Evolutionary conservation across 2,797 vertebrate species (phyloP), one percentile per base, ranked within the genome.

Genomic region (Dipus sagitta): DNA sequence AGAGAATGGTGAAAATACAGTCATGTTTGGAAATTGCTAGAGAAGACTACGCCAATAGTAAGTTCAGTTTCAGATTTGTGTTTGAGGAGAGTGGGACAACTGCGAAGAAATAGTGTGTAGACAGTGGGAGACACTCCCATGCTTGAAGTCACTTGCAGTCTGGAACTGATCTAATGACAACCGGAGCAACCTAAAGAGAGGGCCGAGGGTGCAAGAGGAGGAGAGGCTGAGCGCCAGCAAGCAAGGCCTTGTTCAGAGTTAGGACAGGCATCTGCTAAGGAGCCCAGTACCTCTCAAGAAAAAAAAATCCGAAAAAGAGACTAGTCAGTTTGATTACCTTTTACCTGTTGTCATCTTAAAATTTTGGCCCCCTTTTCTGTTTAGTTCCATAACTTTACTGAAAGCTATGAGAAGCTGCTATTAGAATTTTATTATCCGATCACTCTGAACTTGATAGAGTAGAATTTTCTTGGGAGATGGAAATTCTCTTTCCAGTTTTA

Each of bases 71-170:
- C 88, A 81, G 58, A 75, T 91, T 72, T 93, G 54, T 90, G n/a
- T 92, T 93, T 92, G 67, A 96, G 58, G 64, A n/a, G 3, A 52
- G 28, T 95, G 80, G 26, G 32, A 77, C n/a, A 26, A 38, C 34
- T 32, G 54, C 64, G 68, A 74, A 91, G 84, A 93, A 92, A 76
- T 38, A 20, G 84, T 9, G 62, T 83, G 4, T 87, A 92, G 76
- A 72, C n/a, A 90, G 1, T 81, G 93, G 91, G 32, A 83, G 68
- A 86, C 7, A 7, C 47, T 47, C 47, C 47, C 9, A 47, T 93
- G 60, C 42, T 94, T 32, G n/a, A 88, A 94, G 54, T 92, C n/a
- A 88, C 95, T 86, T 86, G 70, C 65, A 92, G 84, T 28, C 92
- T 90, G 81, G 89, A 95, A 85, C 62, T 80, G 74, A 70, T 81